Conservation (phyloP, 2,113 vertebrate species). For the Camelus bactrianus region DNA sequence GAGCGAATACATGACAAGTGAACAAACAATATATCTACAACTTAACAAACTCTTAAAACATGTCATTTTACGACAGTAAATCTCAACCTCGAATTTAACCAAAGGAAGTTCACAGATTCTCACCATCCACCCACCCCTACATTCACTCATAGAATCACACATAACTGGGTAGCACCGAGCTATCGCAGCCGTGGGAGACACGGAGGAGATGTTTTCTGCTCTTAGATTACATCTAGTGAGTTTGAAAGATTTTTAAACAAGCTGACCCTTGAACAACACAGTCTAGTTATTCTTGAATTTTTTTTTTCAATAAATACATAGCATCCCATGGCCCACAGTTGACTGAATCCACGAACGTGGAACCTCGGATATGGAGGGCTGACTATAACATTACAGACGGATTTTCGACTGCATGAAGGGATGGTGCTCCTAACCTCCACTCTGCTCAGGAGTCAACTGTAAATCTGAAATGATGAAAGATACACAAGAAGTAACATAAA, state of each 20-base stretch:
- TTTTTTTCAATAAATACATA: background rate
- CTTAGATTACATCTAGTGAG: background rate
- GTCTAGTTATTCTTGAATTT: background rate
- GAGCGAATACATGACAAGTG: background rate
- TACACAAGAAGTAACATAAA: background rate
- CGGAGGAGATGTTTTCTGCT: fast-evolving
- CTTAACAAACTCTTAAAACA: background rate
- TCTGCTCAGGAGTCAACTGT: background rate
- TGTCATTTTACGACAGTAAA: background rate
- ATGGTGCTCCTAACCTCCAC: background rate
- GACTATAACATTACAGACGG: background rate
- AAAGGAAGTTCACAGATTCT: background rate
- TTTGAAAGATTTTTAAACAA: background rate
- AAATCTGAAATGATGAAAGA: background rate
- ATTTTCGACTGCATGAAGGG: background rate
- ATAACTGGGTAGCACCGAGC: background rate
- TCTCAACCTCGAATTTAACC: background rate
- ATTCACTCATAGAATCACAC: background rate
- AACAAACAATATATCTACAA: background rate
- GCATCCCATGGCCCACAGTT: background rate
- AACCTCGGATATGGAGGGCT: background rate
- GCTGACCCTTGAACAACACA: background rate
- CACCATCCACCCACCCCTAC: background rate
- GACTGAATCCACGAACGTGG: background rate
- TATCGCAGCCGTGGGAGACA: background rate